Conservation (phyloP, 2,888 invertebrate species). For the Meteorus cinctellus region DNA sequence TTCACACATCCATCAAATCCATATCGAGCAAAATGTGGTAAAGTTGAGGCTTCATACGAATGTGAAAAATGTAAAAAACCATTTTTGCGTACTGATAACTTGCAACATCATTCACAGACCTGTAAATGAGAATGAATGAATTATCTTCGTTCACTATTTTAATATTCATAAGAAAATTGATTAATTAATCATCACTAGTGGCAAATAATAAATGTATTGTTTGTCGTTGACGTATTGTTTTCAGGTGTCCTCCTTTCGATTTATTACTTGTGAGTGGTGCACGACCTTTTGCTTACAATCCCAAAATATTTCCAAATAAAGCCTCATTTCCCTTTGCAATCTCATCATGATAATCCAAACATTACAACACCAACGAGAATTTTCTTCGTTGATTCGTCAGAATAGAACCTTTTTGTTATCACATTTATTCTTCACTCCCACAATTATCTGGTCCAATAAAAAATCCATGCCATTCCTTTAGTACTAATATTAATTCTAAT, state of each 20-base stretch:
- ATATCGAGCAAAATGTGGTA: slow-evolving; percentile 64
- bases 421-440: no score
- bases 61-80: slow-evolving; percentile 81
- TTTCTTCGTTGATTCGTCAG: not conserved
- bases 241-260: not conserved
- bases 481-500: not conserved
- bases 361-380: not conserved
- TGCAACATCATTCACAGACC: no score
- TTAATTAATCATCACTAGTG: no score
- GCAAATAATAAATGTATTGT: no score
- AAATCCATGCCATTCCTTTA: not conserved
- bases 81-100: slow-evolving; percentile 59
- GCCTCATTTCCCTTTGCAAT: not conserved
- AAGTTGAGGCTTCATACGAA: slow-evolving; percentile 86
- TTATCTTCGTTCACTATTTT: no score
- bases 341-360: not conserved
- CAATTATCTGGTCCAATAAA: not conserved
- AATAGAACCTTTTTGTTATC: not conserved
- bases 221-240: not conserved
- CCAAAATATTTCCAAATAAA: not conserved
- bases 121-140: no score
- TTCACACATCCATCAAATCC: slow-evolving; percentile 51
- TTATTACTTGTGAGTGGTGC: not conserved
- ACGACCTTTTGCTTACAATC: not conserved
- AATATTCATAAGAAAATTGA: not conserved